Evolutionary conservation across 2,113 vertebrate species (phyloP).

Genomic region (Myiagra hebetior): DNA sequence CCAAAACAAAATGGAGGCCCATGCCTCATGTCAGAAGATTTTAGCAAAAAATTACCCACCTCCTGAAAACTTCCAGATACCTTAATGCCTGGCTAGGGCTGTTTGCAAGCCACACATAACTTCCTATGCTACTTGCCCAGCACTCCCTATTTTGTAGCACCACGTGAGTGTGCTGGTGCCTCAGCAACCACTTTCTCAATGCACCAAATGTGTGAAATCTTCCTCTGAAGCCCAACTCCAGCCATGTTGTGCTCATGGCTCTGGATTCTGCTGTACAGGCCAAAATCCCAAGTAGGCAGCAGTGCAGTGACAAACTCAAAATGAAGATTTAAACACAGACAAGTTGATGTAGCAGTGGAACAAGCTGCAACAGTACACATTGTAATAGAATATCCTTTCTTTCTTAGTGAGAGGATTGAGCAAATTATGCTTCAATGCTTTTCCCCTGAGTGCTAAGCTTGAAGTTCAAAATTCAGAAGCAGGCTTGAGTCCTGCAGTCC

Average conservation of each 20-base stretch:
- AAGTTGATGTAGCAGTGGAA: background rate
- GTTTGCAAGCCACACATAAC: background rate
- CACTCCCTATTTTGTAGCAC: background rate
- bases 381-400: background rate
- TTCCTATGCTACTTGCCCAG: background rate
- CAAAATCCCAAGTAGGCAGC: background rate
- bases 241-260: rapidly evolving
- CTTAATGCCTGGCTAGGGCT: background rate
- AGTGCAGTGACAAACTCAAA: background rate
- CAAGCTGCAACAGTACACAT: background rate
- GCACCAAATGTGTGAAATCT: background rate
- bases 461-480: background rate
- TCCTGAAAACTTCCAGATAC: background rate
- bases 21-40: background rate
- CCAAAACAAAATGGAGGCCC: background rate
- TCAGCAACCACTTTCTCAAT: background rate
- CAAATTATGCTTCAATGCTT: background rate
- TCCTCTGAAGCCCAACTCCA: background rate
- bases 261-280: background rate
- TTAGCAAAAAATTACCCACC: background rate
- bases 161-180: background rate
- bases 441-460: background rate
- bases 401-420: background rate
- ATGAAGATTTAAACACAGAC: background rate
- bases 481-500: background rate